Percentiles rank a stretch among this genome's conserved stretches.
phyloP scores from a whole-genome alignment of 1,140 invertebrate species.

The Bombus terrestris region DNA sequence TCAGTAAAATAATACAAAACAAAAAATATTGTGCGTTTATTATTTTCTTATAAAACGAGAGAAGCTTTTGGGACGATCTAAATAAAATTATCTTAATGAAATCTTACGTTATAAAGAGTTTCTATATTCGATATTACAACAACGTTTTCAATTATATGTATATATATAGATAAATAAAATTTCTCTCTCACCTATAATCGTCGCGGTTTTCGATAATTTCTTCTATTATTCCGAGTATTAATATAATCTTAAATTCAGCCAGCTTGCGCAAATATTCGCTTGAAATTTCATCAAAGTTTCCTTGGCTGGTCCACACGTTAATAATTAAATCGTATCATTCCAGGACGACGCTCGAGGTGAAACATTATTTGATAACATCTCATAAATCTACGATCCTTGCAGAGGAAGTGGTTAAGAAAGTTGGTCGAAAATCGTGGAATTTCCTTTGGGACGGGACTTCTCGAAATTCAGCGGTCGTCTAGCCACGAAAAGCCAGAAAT shows the following conservation, averaged over 20 bases:
- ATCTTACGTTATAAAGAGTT: too few species aligned
- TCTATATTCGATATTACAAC: too few species aligned
- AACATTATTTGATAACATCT: constrained; percentile 13
- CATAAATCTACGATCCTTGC: background rate
- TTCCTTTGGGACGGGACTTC: constrained; percentile 10
- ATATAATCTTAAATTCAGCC: background rate
- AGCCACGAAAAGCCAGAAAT: background rate
- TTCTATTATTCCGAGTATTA: background rate
- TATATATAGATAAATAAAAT: too few species aligned
- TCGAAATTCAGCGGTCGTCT: constrained; percentile 7
- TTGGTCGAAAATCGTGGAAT: constrained; percentile 9
- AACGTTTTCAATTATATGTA: too few species aligned
- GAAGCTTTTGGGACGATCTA: too few species aligned
- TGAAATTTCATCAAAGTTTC: background rate
- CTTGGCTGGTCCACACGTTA: background rate
- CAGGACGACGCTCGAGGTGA: background rate
- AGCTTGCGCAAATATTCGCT: background rate
- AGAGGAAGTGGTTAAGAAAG: background rate
- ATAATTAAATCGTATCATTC: constrained; percentile 14
- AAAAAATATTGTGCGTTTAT: too few species aligned
- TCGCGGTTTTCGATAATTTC: too few species aligned
- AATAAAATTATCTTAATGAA: too few species aligned
- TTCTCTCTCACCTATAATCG: too few species aligned
- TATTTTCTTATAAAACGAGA: too few species aligned
- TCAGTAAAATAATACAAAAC: too few species aligned